Evolutionary conservation across 2,797 vertebrate genomes (phyloP), one percentile per base, ranked within the genome.

Genomic region (Malurus splendens): DNA sequence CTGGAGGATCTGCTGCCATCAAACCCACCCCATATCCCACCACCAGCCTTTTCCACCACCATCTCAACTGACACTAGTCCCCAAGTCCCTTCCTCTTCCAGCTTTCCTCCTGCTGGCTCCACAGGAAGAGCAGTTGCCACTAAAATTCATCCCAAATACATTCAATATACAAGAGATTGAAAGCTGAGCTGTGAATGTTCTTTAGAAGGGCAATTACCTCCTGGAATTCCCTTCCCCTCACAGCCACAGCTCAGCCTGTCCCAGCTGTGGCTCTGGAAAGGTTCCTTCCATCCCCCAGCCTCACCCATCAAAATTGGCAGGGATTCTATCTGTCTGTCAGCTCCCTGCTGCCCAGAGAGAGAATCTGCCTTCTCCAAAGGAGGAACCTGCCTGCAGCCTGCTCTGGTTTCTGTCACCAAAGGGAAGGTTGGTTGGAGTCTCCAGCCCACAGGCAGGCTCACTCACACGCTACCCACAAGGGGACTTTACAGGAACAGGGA

Each of bases 21-120:
- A 90, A 74, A 72, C 7, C 47, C 70, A 61, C 15, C 48, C 2
- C 0, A 9, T 0, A 0, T 41, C 38, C 0, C 0, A 32, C 30
- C 68, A 54, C 18, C 28, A 61, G 16, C 30, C 32, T 57, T 30
- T n/a, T 36, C 59, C 39, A 41, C 22, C 62, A 7, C 1, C 1
- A 7, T 59, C 62, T 48, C 54, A 44, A 38, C 7, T 28, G 33
- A 59, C 0, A 4, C n/a, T n/a, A 47, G 32, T 50, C 33, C 55
- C 55, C 62, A 28, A 2, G 0, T 39, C 18, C 28, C 22, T 12
- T 68, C 32, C 59, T 55, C 52, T 81, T 33, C 44, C 66, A 71
- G 36, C 18, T 48, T 72, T 65, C 20, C 39, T 81, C 54, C 14
- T 61, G 36, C 66, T 27, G 36, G 62, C n/a, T 16, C 10, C 45